Evolutionary conservation across 2,113 vertebrate species (phyloP), one percentile per base, ranked within the genome.

Genomic region (Bos indicus): DNA sequence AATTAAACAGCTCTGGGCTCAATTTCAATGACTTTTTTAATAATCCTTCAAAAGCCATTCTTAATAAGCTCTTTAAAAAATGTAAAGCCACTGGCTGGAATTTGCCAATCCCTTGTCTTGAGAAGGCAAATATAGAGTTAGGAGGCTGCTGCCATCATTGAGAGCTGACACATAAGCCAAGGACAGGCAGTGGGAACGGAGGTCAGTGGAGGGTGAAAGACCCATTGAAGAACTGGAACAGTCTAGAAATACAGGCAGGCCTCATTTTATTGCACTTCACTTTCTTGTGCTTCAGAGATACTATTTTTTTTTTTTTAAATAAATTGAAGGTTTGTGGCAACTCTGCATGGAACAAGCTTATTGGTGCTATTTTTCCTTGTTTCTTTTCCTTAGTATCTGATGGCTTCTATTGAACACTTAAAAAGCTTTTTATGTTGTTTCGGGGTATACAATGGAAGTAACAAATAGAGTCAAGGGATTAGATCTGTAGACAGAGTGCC

Each of bases 21-120:
- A 67, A 83, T 95, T 97, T 96, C 30, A 94, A 60, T 7, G 25
- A 51, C 8, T 87, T 81, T 74, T 88, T 81, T 88, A 96, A 74
- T 78, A 82, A 95, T 2, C 0, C 21, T 93, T 95, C 71, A 74
- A 93, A 95, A 95, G 15, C 30, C 62, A 30, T 51, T 96, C 59
- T 84, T 91, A 94, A 57, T 11, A 87, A 80, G 12, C 9, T 48
- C 78, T 95, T 94, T 60, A 85, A 92, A 95, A 88, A 60, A 71
- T 59, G 4, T 89, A 89, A 94, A 86, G 48, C 48, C n/a, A 94
- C 46, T 52, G 21, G 43, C 60, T 57, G 17, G 43, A 51, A 93
- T 90, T 71, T 80, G 28, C 56, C 56, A 87, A 14, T 3, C 9
- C 23, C 36, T 52, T 12, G 4, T 83, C 43, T 90, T 43, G 43